Base-by-base conservation (phyloP, 2,113 vertebrate genomes). In the Choloepus hoffmanni region DNA sequence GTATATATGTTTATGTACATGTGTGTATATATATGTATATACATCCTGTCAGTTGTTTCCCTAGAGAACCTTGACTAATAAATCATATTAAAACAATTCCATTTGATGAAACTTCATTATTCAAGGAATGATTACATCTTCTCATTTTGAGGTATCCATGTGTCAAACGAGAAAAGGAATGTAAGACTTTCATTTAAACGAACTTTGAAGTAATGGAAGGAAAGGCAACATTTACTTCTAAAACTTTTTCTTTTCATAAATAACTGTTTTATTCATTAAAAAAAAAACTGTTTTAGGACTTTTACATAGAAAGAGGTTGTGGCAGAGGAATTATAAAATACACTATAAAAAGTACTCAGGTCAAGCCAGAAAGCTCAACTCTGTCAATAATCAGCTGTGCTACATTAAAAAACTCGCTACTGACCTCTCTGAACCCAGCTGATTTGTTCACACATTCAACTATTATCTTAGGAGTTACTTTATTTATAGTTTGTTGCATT, bases 251-350 rank as follows among this genome's bases (percentile, higher is more conserved):
- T 82, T 72, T 62, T 74, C 43, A 50, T 23, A 68, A 77, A 67
- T 13, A 0, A 76, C 30, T 36, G 45, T 45, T 83, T 90, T 36
- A 21, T 36, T 72, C 90, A 62, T 3, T 16, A 15, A 12, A 11
- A 36, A 21, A 33, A 82, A 28, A 14, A 8, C 3, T 1, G 0
- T 73, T 7, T 26, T 0, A 7, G 11, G 19, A 2, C 21, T 43
- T 76, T 83, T n/a, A 14, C 9, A 6, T 0, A n/a, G 60, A n/a
- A 60, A n/a, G 6, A 9, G 2, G 11, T 12, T 58, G 4, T 43
- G 21, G 43, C 5, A 33, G 7, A 62, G 50, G 15, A 10, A 4
- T 11, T 1, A 0, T 6, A 48, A 2, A 0, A 10, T 0, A 26
- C 1, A 24, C 30, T 19, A 1, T 1, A 33, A 1, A 1, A 2